Conservation (phyloP, 2,113 vertebrate species). For the Theristicus caerulescens region DNA sequence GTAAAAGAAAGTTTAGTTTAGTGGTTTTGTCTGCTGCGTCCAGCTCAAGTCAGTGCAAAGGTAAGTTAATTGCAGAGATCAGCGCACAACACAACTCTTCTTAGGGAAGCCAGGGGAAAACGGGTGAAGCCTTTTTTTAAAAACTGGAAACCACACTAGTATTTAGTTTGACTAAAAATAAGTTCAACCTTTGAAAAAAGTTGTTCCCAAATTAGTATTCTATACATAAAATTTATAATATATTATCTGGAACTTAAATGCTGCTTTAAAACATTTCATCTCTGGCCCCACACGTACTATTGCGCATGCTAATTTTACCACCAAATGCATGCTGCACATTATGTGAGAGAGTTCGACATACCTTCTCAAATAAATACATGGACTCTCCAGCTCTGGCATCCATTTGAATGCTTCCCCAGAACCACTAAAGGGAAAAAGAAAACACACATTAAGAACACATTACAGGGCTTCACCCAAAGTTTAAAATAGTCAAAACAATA, state of each 20-base stretch:
- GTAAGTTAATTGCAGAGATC: background rate
- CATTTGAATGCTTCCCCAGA: conserved; percentile 99
- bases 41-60: background rate
- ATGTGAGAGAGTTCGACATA: conserved; percentile 30
- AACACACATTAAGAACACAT: background rate
- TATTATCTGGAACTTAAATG: background rate
- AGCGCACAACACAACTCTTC: background rate
- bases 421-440: conserved; percentile 83
- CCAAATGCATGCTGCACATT: background rate
- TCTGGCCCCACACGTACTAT: background rate
- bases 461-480: background rate
- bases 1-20: conserved; percentile 1
- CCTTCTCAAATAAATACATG: conserved; percentile 97
- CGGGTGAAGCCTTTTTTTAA: accelerated
- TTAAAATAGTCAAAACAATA: background rate
- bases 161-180: background rate
- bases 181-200: background rate
- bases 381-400: conserved; percentile 95
- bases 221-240: background rate
- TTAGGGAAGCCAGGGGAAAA: accelerated
- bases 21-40: background rate
- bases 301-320: background rate
- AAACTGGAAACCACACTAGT: background rate
- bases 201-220: background rate
- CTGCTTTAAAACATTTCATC: background rate